Evolutionary conservation across 1,140 invertebrate species (phyloP).

Genomic region (Berghia stephanieae): DNA sequence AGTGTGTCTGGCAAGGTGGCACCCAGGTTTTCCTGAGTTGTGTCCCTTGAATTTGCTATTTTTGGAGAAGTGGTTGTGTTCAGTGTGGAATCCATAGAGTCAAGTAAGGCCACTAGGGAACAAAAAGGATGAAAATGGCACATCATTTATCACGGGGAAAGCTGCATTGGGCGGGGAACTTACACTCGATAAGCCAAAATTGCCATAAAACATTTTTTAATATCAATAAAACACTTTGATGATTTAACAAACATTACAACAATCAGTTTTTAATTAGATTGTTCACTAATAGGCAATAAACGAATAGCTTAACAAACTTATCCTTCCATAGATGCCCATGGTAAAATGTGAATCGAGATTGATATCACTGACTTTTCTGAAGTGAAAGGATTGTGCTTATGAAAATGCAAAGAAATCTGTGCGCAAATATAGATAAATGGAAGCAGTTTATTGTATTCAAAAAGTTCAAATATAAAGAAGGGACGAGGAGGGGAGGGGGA

Average conservation of each 20-base stretch:
- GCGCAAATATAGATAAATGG: neutral
- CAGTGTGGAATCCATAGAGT: slow-evolving; percentile 56
- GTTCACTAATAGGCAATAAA: neutral
- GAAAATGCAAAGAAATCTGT: neutral
- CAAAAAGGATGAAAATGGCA: neutral
- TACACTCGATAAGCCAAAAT: no score
- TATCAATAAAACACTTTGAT: neutral
- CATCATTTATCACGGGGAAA: neutral
- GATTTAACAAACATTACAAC: neutral
- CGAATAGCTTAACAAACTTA: no score
- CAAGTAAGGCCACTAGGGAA: slow-evolving; percentile 51
- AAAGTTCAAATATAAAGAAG: no score
- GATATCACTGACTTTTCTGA: neutral
- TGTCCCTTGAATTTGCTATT: slow-evolving; percentile 32
- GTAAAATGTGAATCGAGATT: neutral
- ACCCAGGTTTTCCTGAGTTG: slow-evolving; percentile 42
- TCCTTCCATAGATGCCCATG: neutral
- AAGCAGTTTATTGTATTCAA: no score
- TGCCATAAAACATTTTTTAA: no score
- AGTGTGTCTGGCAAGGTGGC: slow-evolving; percentile 45
- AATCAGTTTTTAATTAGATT: neutral
- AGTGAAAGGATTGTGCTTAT: neutral
- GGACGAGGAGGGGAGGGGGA: no score
- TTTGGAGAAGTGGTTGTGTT: slow-evolving; percentile 60
- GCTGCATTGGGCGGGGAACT: no score